Evolutionary conservation across 2,113 vertebrate genomes (phyloP), one percentile per base, ranked within the genome.

Genomic region (Anguilla japonica): DNA sequence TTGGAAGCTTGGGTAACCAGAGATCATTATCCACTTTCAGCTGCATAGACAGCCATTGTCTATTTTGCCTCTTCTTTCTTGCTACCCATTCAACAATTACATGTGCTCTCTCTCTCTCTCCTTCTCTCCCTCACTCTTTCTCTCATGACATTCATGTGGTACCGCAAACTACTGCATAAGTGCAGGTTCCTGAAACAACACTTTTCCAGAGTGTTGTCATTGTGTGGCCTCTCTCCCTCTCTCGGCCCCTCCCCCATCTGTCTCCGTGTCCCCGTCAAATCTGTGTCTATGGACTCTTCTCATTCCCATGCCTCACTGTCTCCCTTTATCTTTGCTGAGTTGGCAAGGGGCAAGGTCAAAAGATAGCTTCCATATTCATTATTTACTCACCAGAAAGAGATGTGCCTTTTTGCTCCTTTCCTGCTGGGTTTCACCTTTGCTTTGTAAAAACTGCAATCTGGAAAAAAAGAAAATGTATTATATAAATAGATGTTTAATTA

Each of bases 241-340:
- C 15, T 57, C 39, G 3, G 5, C 86, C 81, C 15, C n/a, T 41
- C 41, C n/a, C 41, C 43, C 41, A 43, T 40, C 84, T 67, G 41
- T 87, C 57, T 83, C 34, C 34, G 78, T 80, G 34, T 60, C 41
- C 41, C 57, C 60, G 41, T 87, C 79, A 41, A 63, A 79, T 90
- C 83, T 83, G 83, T 83, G 79, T 88, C 34, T 80, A 82, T 85
- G 89, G 89, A 91, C 91, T 88, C 86, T 89, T 86, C 88, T 87
- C 56, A 29, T 67, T 67, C 90, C 87, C 89, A 88, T 88, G 85
- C 50, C 67, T 87, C 84, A 83, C 50, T 88, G 84, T 83, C 87
- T 81, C 89, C 85, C 84, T 89, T 89, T 90, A 88, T 87, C 90
- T 90, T 78, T 82, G 88, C 88, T 87, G 88, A 81, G 86, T 81